Evolutionary conservation across 1,140 invertebrate species (phyloP), one percentile per base, ranked within the genome.

Genomic region (Drosophila ficusphila): DNA sequence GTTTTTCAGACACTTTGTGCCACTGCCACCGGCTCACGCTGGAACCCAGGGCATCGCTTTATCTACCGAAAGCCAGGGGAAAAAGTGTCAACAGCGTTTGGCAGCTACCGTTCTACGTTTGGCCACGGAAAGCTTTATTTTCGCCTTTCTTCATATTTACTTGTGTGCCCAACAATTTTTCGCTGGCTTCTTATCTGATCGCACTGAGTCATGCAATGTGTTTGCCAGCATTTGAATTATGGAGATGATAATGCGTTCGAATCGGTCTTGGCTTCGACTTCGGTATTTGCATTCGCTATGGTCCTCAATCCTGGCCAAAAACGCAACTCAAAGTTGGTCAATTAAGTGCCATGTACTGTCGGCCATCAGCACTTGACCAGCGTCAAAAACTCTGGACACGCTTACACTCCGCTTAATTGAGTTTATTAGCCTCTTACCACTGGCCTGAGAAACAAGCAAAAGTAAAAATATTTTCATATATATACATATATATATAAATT

Each of bases 221-320:
- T 81, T 54, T 33, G 74, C 57, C 61, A 71, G 58, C 70, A 70
- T 88, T 88, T 88, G 82, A 88, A 88, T 88, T 88, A 89, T 88
- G 82, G 83, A 82, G 82, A 89, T 88, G 82, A 88, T 88, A 88
- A 88, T 88, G 82, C 82, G 82, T 88, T 89, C 57, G 77, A 60
- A 54, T 64, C 56, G 75, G 64, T 85, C 74, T 73, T 61, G 53
- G 46, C 21, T 56, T 56, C 12, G 25, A 14, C 39, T 74, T 62
- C 36, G 19, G 34, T 47, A 39, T 52, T 41, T 60, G 47, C 34
- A 60, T 51, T 65, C 16, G n/a, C 27, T 14, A 14, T 16, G n/a
- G 21, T 33, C 12, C 36, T 31, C 44, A 16, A 39, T 31, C 46
- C 58, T 52, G 64, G 27, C 36, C 21, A 58, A 71, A 44, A 67